phyloP scores from a whole-genome alignment of 2,888 invertebrate species.

The Tubulanus polymorphus region DNA sequence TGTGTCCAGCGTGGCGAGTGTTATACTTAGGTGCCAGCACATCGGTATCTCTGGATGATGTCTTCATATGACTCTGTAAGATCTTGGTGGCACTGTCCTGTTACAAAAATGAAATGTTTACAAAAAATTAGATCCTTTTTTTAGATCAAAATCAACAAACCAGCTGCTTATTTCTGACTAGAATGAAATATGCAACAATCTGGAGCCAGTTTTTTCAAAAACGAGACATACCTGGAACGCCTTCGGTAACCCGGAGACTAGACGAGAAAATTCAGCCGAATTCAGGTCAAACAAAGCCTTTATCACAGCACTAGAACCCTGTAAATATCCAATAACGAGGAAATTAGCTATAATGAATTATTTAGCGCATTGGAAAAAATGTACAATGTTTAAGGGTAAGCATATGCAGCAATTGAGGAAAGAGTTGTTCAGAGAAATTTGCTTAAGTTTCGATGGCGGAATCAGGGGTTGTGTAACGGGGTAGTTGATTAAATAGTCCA shows the following conservation, averaged over 20 bases:
- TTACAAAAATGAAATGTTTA: constrained; percentile 10
- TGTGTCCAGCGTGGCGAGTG: constrained; percentile 27
- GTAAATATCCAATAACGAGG: constrained; percentile 19
- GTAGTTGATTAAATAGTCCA: too few species aligned
- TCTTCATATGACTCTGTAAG: constrained; percentile 43
- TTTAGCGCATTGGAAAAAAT: too few species aligned
- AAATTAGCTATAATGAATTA: too few species aligned
- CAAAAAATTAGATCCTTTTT: not conserved
- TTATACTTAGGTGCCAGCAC: constrained; percentile 45
- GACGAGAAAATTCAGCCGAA: constrained; percentile 80
- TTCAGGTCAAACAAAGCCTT: constrained; percentile 87
- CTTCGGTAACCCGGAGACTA: constrained; percentile 58
- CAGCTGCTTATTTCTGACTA: not conserved
- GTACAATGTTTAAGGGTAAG: too few species aligned
- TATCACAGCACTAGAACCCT: constrained; percentile 64
- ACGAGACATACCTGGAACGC: constrained; percentile 46
- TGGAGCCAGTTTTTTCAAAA: not conserved
- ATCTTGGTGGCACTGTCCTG: constrained; percentile 53
- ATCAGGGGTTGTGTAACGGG: too few species aligned
- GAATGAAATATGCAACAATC: not conserved
- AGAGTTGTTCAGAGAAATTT: too few species aligned
- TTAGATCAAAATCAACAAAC: not conserved
- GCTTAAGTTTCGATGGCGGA: too few species aligned
- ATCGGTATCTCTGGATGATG: constrained; percentile 31
- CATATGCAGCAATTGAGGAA: too few species aligned